Percentiles rank a stretch among this genome's conserved stretches.
phyloP scores from a whole-genome alignment of 2,888 invertebrate species.

The Agrilus mali region DNA sequence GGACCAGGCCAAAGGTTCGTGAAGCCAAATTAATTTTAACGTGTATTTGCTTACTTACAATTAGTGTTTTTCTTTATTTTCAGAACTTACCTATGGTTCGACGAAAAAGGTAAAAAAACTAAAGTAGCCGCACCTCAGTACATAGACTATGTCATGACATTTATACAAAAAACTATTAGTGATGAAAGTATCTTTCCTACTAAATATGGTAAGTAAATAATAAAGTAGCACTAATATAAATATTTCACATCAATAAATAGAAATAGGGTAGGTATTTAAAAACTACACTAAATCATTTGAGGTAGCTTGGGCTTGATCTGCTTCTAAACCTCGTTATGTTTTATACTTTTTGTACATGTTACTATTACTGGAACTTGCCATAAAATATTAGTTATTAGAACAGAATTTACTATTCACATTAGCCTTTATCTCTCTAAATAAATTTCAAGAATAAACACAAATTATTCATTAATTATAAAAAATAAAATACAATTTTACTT shows the following conservation, averaged over 20 bases:
- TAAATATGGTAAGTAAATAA: slow-evolving; percentile 72
- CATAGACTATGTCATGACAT: slow-evolving; percentile 98
- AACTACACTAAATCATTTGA: too few species aligned
- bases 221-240: not conserved
- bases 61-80: slow-evolving; percentile 19
- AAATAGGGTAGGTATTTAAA: too few species aligned
- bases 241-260: not conserved
- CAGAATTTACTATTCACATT: too few species aligned
- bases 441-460: too few species aligned
- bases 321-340: too few species aligned
- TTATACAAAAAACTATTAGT: slow-evolving; percentile 91
- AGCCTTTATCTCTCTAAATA: too few species aligned
- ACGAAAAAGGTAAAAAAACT: slow-evolving; percentile 96
- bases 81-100: slow-evolving; percentile 95
- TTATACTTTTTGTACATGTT: too few species aligned
- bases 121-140: slow-evolving; percentile 96
- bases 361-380: too few species aligned
- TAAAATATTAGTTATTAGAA: too few species aligned
- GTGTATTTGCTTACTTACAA: not conserved
- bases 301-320: too few species aligned
- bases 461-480: too few species aligned
- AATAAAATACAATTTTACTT: too few species aligned
- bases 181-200: slow-evolving; percentile 97
- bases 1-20: slow-evolving; percentile 81
- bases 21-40: not conserved